Evolutionary conservation across 2,797 vertebrate genomes (phyloP).

Genomic region (Chelidonichthys spinosus): DNA sequence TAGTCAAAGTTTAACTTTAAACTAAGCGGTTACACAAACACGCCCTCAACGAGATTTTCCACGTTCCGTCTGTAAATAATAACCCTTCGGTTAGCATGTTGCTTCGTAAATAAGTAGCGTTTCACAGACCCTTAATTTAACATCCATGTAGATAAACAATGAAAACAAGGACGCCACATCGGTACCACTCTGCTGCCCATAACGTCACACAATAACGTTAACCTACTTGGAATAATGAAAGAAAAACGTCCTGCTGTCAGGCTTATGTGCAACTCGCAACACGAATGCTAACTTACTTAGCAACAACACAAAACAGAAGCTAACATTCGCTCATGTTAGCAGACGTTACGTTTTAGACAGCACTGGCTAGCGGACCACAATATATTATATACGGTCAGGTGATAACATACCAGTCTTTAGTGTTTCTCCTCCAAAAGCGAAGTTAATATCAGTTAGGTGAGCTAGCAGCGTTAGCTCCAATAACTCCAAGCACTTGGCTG

Average conservation of each 20-base stretch:
- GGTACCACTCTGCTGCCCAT: neutral
- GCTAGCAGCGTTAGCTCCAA: constrained; percentile 53
- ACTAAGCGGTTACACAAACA: neutral
- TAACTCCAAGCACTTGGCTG: constrained; percentile 57
- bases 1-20: constrained; percentile 12
- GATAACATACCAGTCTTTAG: constrained; percentile 63
- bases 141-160: neutral
- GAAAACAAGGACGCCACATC: neutral
- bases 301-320: neutral
- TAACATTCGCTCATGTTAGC: neutral
- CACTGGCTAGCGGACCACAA: neutral
- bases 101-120: constrained; percentile 11
- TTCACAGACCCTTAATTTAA: neutral
- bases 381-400: neutral
- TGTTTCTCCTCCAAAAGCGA: constrained; percentile 15
- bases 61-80: constrained; percentile 11
- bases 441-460: constrained; percentile 26
- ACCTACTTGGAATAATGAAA: neutral
- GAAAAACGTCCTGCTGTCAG: neutral
- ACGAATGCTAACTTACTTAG: constrained; percentile 24
- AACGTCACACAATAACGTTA: neutral
- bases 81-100: neutral
- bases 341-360: neutral
- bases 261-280: neutral
- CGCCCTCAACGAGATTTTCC: neutral